Evolutionary conservation across 2,797 vertebrate species (phyloP).

Genomic region (Acrossocheilus wenchowensis): DNA sequence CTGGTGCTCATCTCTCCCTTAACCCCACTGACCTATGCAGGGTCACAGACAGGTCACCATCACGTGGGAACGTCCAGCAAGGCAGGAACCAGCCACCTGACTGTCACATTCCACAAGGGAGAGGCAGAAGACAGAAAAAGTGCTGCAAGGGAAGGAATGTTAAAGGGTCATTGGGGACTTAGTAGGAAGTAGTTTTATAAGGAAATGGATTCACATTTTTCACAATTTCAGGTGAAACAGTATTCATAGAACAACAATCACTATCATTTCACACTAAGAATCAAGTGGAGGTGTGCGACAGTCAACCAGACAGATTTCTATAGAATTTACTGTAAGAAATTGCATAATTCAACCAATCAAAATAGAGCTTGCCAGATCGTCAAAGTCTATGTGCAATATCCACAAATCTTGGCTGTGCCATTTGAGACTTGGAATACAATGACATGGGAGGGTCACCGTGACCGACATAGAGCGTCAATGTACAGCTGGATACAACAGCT

Average conservation of each 20-base stretch:
- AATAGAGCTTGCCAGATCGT: neutral
- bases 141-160: neutral
- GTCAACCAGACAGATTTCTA: neutral
- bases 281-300: neutral
- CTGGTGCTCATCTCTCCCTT: neutral
- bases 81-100: slow-evolving; percentile 31
- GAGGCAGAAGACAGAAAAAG: slow-evolving; percentile 22
- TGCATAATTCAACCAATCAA: neutral
- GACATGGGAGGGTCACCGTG: slow-evolving; percentile 22
- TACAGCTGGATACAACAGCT: slow-evolving; percentile 36
- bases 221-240: neutral
- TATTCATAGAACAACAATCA: neutral
- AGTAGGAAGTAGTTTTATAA: neutral
- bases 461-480: slow-evolving; percentile 6
- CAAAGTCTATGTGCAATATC: neutral
- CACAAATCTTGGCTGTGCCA: neutral
- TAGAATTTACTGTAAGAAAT: neutral
- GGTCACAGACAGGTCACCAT: slow-evolving; percentile 34
- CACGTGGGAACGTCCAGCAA: slow-evolving; percentile 20
- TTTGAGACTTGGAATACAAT: neutral
- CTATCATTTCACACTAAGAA: neutral
- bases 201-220: neutral
- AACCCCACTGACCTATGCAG: neutral
- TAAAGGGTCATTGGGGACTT: neutral
- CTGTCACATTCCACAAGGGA: slow-evolving; percentile 43